Percentiles rank a stretch among this genome's conserved stretches.
Evolutionary conservation across 1,140 invertebrate genomes (phyloP).

Genomic region (Zaprionus davidi): DNA sequence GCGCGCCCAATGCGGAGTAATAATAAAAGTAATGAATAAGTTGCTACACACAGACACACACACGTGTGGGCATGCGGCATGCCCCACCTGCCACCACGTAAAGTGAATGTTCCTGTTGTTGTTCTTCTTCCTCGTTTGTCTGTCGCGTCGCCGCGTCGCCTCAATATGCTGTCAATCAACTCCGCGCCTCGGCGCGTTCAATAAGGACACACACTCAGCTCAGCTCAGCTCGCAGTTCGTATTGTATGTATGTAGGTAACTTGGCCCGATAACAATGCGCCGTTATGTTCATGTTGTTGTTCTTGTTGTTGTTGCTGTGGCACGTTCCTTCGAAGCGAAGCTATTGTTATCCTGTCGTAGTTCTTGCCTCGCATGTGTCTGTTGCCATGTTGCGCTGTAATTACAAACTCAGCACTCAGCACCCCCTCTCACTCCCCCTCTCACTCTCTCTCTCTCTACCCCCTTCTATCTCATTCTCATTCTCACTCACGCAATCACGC

Average conservation of each 20-base stretch:
- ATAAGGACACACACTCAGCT: conserved; percentile 38
- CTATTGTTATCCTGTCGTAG: conserved; percentile 49
- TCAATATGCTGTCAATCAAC: conserved; percentile 74
- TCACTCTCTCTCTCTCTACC: neutral
- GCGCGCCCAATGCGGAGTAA: conserved; percentile 25
- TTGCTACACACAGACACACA: conserved; percentile 53
- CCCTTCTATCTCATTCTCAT: neutral
- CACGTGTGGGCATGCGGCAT: conserved; percentile 53
- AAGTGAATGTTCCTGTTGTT: neutral
- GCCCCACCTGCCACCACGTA: neutral
- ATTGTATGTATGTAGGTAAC: conserved; percentile 58
- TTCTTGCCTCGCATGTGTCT: conserved; percentile 60
- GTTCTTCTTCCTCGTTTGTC: neutral
- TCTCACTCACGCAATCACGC: conserved; percentile 40
- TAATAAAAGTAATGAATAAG: conserved; percentile 61
- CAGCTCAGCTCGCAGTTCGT: conserved; percentile 40
- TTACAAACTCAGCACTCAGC: conserved; percentile 38
- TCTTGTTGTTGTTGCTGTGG: conserved; percentile 1
- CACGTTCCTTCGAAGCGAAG: conserved; percentile 32
- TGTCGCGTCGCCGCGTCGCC: conserved; percentile 9
- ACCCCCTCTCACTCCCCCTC: neutral
- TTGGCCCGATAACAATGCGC: conserved; percentile 18
- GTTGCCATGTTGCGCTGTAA: conserved; percentile 62
- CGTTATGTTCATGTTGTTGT: conserved; percentile 15
- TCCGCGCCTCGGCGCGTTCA: conserved; percentile 26